A percentile compares a stretch with the other conserved stretches of the same genome.
Evolutionary conservation across 2,113 vertebrate genomes (phyloP).

Genomic region (Galemys pyrenaicus): DNA sequence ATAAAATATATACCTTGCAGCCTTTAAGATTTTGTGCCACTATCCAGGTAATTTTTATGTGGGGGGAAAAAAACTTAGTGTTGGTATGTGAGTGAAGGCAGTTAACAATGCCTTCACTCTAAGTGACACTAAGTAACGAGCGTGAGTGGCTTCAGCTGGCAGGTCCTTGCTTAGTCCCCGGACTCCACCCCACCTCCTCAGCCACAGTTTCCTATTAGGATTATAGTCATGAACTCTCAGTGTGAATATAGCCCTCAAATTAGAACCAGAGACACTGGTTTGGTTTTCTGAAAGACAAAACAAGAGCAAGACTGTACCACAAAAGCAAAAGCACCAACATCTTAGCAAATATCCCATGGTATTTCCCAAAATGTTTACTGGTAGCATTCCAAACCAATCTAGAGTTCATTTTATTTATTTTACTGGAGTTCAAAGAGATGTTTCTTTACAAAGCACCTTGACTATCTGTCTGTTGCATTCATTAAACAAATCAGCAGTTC

Average conservation of each 20-base stretch:
- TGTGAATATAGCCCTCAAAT: not conserved
- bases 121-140: not conserved
- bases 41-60: not conserved
- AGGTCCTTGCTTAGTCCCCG: not conserved
- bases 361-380: not conserved
- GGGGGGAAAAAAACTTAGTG: not conserved
- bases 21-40: not conserved
- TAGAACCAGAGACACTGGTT: not conserved
- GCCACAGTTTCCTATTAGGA: not conserved
- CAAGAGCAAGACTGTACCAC: not conserved
- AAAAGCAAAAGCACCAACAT: not conserved
- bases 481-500: not conserved
- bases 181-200: not conserved
- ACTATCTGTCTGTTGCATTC: not conserved
- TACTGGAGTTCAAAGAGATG: not conserved
- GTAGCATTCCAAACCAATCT: not conserved
- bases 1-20: not conserved
- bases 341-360: not conserved
- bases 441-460: not conserved
- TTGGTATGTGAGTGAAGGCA: not conserved
- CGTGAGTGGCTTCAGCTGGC: not conserved
- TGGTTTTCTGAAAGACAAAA: not conserved
- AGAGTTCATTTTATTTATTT: not conserved
- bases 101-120: too few relatives aligned
- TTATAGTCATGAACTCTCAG: not conserved